These are phyloP conservation scores for Sitta europaea DNA, from an alignment of 2,113 vertebrate genomes.

Conservation along the genomic window DNA sequence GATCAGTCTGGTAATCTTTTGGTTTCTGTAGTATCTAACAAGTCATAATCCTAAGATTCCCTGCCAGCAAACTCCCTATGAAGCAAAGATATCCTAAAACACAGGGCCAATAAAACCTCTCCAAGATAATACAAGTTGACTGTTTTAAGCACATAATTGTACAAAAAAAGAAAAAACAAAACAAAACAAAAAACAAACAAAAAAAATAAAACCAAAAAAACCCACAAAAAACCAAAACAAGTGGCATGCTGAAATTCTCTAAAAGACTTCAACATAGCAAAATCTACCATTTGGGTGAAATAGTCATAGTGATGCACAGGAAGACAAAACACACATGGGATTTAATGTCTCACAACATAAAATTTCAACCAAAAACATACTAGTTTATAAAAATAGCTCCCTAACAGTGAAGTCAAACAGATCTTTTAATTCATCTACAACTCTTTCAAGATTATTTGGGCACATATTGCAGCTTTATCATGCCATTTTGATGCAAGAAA, in stretches of 20 bases:
- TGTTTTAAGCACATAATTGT: not conserved
- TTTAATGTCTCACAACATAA: not conserved
- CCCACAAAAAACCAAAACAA: too few species aligned
- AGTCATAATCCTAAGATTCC: not conserved
- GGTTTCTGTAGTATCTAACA: not conserved
- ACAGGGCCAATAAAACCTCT: not conserved
- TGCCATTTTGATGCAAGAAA: not conserved
- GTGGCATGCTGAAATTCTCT: not conserved
- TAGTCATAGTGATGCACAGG: not conserved
- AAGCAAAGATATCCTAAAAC: not conserved
- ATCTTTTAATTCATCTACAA: not conserved
- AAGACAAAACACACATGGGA: not conserved
- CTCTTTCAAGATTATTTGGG: not conserved
- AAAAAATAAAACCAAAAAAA: too few species aligned
- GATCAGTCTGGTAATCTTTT: not conserved
- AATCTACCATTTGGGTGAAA: too few species aligned
- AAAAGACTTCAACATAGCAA: not conserved
- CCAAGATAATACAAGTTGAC: not conserved
- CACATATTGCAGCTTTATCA: not conserved
- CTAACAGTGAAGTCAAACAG: not conserved
- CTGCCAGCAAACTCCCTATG: not conserved
- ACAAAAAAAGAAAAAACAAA: not conserved
- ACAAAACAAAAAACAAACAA: not conserved
- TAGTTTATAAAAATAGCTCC: not conserved
- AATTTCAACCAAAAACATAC: not conserved